A percentile compares a stretch with the other conserved stretches of the same genome.
Conservation (phyloP, 2,797 vertebrate species). For the Poeciliopsis turneri region DNA sequence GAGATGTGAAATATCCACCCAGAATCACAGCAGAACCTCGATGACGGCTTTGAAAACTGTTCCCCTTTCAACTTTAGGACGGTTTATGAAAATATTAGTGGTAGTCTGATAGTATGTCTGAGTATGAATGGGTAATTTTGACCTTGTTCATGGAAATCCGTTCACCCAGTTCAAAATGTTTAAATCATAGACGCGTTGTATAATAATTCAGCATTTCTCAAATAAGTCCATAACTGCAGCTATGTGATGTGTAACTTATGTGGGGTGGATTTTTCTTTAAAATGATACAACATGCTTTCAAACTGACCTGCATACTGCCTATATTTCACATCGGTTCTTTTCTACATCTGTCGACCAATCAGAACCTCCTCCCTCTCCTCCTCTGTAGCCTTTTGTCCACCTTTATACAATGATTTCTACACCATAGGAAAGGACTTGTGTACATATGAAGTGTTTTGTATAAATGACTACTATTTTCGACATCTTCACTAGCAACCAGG, state of each 20-base stretch:
- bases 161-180: background rate
- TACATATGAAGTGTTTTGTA: slow-evolving; percentile 99
- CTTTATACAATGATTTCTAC: slow-evolving; percentile 81
- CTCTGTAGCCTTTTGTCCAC: slow-evolving; percentile 57
- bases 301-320: slow-evolving; percentile 41
- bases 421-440: slow-evolving; percentile 88
- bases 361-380: slow-evolving; percentile 39
- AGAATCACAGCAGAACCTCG: background rate
- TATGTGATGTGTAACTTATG: background rate
- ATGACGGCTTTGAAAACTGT: background rate
- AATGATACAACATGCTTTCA: slow-evolving; percentile 46
- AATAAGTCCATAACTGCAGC: background rate
- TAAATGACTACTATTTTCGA: slow-evolving; percentile 99
- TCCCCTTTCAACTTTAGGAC: background rate
- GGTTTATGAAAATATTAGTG: background rate
- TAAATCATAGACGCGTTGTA: background rate
- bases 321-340: slow-evolving; percentile 48
- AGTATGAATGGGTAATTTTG: background rate
- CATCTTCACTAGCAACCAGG: slow-evolving; percentile 93
- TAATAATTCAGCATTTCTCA: background rate
- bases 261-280: slow-evolving; percentile 48
- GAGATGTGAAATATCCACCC: background rate
- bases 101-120: background rate
- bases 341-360: slow-evolving; percentile 66
- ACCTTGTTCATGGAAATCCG: background rate